These are phyloP conservation scores for Cardiocondyla obscurior DNA, from an alignment of 1,140 invertebrate genomes.

Conservation along the genomic window DNA sequence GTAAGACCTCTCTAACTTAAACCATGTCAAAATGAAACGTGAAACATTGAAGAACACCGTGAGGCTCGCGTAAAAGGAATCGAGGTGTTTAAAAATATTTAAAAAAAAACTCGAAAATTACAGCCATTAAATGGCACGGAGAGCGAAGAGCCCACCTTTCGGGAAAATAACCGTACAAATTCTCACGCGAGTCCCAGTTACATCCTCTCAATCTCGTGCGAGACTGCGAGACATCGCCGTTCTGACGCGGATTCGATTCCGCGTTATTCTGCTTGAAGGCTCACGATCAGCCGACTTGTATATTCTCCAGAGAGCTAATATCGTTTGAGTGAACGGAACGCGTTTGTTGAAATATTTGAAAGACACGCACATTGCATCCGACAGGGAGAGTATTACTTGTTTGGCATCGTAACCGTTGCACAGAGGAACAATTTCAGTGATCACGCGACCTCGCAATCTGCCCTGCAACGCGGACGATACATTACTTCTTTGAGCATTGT, in stretches of 20 bases:
- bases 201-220: not conserved
- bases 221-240: not conserved
- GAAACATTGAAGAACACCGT: not conserved
- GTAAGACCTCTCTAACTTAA: not conserved
- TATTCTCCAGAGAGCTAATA: constrained; percentile 30
- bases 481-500: constrained; percentile 17
- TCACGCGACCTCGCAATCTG: constrained; percentile 31
- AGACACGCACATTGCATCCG: not conserved
- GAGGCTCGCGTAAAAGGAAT: not conserved
- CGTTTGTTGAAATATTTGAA: constrained; percentile 44
- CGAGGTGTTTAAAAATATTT: not conserved
- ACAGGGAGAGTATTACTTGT: constrained; percentile 26
- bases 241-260: constrained; percentile 16
- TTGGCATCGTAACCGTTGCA: not conserved
- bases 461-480: not conserved
- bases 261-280: constrained; percentile 10
- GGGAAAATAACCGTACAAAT: constrained; percentile 34
- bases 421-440: constrained; percentile 13
- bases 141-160: not conserved
- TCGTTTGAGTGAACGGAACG: constrained; percentile 28
- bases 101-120: not conserved
- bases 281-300: not conserved
- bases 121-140: not conserved
- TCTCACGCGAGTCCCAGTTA: not conserved
- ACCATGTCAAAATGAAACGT: not conserved